phyloP scores from a whole-genome alignment of 2,113 vertebrate species.

The Actenoides lindsayi region DNA sequence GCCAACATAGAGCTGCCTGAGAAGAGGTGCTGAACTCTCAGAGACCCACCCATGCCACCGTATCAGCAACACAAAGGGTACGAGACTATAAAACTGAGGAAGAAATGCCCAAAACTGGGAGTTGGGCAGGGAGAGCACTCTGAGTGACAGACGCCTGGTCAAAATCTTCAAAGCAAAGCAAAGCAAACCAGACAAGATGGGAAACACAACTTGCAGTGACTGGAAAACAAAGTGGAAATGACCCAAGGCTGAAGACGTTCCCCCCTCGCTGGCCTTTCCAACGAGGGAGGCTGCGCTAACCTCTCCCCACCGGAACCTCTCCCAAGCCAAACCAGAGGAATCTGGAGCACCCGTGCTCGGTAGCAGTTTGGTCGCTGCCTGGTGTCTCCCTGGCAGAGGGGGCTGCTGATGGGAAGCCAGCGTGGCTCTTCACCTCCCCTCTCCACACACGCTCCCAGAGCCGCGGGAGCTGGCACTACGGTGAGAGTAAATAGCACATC shows the following conservation, averaged over 20 bases:
- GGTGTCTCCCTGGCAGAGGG: background rate
- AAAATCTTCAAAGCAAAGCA: background rate
- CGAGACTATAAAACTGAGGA: background rate
- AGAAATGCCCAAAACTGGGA: background rate
- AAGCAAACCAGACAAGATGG: background rate
- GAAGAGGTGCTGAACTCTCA: background rate
- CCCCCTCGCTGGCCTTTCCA: background rate
- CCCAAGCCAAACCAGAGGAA: background rate
- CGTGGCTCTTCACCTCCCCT: background rate
- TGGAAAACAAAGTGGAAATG: background rate
- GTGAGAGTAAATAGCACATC: background rate
- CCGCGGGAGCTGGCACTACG: background rate
- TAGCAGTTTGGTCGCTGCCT: background rate
- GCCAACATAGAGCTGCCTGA: background rate
- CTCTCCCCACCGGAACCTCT: background rate
- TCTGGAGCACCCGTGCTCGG: background rate
- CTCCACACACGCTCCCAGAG: background rate
- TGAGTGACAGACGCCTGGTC: background rate
- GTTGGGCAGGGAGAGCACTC: accelerated
- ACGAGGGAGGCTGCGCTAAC: background rate
- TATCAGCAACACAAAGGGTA: background rate
- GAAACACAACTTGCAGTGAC: background rate
- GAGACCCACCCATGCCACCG: background rate
- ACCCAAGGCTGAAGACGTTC: background rate
- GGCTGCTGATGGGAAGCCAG: background rate